Base-by-base conservation (phyloP, 1,140 invertebrate genomes). In the Drosophila kepulauana region DNA sequence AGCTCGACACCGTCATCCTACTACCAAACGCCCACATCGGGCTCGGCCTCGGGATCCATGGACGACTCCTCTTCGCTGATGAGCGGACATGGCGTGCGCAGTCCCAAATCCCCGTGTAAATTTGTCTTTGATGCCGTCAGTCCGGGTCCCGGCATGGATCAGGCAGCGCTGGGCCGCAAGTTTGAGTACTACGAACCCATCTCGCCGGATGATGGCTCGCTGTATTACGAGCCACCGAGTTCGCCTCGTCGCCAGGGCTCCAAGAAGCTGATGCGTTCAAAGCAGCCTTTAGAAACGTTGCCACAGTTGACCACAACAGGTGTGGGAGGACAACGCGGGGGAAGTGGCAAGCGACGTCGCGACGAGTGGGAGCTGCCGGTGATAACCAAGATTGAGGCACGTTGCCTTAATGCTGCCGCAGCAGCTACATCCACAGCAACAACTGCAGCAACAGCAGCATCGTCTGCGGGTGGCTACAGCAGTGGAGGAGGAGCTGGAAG, bases 41-140 rank as follows among this genome's bases (percentile, higher is more conserved):
- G 91, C 2, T 90, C 91, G 0, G 74, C 87, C 1, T 82, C 91
- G 10, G 88, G 91, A 1, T 90, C 91, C 54, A 78, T 78, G 51
- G 82, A 88, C 16, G 91, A 92, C 49, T 91, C 91, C 6, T 74
- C 68, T 5, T 78, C 80, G 35, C 69, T 87, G 52, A 63, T 87
- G 3, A 90, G 91, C 28, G 82, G 85, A 0, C 74, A 76, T 0
- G 61, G 77, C 33, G 38, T 73, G 43, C 81, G 82, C 0, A 92
- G 90, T 71, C 92, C 91, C 30, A 91, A 92, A 30, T 81, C 91
- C 0, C 77, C 90, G 0, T 82, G 88, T 5, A 91, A 92, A 41
- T 93, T 92, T 16, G 92, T 92, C 13, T 93, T 92, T 45, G 92
- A 92, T 78, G 91, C 92, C 2, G 89, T 93, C 13, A 92, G 91